Conservation (phyloP, 2,113 vertebrate genomes). For the Trochalopteron elliotii region DNA sequence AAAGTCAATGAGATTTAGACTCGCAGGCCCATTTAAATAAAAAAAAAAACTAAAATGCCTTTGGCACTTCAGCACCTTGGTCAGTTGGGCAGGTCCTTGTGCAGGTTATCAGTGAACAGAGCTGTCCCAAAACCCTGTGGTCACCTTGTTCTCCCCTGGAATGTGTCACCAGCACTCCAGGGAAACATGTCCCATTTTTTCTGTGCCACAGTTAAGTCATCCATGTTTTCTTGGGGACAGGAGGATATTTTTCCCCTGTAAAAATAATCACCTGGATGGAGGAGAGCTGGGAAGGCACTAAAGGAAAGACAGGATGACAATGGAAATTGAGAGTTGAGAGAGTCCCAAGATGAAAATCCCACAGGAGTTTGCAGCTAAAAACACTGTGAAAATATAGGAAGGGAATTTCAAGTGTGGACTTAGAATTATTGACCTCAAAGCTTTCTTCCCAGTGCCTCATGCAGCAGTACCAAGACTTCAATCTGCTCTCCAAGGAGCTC, state of each 20-base stretch:
- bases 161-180: not conserved
- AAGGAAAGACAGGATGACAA: not conserved
- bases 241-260: not conserved
- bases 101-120: not conserved
- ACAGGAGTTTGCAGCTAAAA: not conserved
- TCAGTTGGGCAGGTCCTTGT: not conserved
- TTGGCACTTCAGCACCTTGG: conserved; percentile 3
- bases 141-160: not conserved
- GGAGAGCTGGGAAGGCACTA: not conserved
- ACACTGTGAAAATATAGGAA: not conserved
- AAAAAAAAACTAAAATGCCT: not conserved
- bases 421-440: not conserved
- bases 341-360: not conserved
- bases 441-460: not conserved
- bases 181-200: not conserved
- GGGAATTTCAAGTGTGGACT: not conserved
- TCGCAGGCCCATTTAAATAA: conserved; percentile 16
- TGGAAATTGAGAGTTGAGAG: not conserved
- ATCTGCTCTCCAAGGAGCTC: not conserved
- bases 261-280: not conserved
- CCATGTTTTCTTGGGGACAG: not conserved
- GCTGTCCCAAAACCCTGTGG: not conserved
- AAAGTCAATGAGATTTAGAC: conserved; percentile 51
- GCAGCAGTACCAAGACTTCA: not conserved
- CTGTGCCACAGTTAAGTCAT: not conserved